Evolutionary conservation across 1,140 invertebrate species (phyloP), one percentile per base, ranked within the genome.

Genomic region (Lepidurus apus): DNA sequence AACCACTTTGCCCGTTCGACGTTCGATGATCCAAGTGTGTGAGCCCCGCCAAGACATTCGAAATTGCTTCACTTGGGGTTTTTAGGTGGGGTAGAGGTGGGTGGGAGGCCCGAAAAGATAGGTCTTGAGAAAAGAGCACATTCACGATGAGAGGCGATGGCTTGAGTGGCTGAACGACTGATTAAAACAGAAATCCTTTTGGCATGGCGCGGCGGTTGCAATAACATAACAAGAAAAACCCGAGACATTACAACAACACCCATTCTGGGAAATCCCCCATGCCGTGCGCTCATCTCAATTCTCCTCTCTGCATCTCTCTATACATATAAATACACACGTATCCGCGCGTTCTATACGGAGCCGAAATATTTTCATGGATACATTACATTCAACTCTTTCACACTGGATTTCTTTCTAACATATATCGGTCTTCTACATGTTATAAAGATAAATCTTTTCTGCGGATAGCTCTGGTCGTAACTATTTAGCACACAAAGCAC

Each of bases 151-250:
- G 53, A 65, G 53, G 53, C 53, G 53, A 65, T 65, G 53, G 53
- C 53, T 65, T 65, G 53, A 65, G 53, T 65, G 53, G 53, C 53
- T 65, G 17, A 21, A 65, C 53, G 53, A 21, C 53, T 17, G 53
- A 65, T 65, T 65, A 65, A 65, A 65, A 65, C 53, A 65, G 53
- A 65, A 65, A 65, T 65, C 53, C 53, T 65, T 9, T 65, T 65
- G 17, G 9, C 17, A 7, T 65, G 53, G 9, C 6, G 8, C 53
- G 17, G 21, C 21, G 7, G 53, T 13, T 17, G 45, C 53, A 65
- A 65, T 65, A 65, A 7, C 13, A 7, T 13, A 7, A 65, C 17
- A n/a, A 65, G 9, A n/a, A 65, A 65, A n/a, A 65, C 3, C 17
- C 21, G 21, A 65, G 17, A 65, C 53, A 11, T 65, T 65, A 65